A percentile compares a stretch with the other conserved stretches of the same genome.
phyloP scores from a whole-genome alignment of 2,113 vertebrate species.

The Tachuris rubrigastra region DNA sequence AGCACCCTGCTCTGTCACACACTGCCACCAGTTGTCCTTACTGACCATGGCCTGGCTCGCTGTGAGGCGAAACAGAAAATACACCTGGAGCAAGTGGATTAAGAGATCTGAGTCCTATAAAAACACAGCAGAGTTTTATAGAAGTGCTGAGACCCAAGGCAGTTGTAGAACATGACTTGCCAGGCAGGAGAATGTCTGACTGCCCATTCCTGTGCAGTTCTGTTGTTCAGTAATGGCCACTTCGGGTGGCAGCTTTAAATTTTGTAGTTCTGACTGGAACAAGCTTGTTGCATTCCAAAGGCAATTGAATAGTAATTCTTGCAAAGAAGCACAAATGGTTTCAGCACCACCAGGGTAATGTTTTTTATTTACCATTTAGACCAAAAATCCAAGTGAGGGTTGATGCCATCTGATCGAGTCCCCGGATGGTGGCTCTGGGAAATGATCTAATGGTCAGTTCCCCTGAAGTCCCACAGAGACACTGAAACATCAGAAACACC shows the following conservation, averaged over 20 bases:
- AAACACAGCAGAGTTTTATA: not conserved
- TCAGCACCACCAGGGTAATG: not conserved
- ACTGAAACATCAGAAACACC: not conserved
- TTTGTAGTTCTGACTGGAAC: not conserved
- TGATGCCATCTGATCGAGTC: not conserved
- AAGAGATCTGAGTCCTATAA: not conserved
- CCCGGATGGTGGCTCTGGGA: not conserved
- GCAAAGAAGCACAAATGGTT: not conserved
- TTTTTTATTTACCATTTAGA: not conserved
- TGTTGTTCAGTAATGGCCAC: not conserved
- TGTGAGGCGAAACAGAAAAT: not conserved
- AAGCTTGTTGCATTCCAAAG: not conserved
- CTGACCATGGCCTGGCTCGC: not conserved
- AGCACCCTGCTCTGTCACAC: not conserved
- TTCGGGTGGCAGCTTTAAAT: not conserved
- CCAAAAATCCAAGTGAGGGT: not conserved
- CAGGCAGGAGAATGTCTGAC: not conserved
- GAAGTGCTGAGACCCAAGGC: not conserved
- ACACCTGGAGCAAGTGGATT: not conserved
- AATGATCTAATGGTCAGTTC: not conserved
- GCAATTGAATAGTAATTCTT: not conserved
- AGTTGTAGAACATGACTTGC: not conserved
- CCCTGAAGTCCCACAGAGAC: not conserved
- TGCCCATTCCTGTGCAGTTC: not conserved
- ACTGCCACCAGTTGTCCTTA: not conserved